Conservation (phyloP, 2,113 vertebrate species). For the Cygnus atratus region DNA sequence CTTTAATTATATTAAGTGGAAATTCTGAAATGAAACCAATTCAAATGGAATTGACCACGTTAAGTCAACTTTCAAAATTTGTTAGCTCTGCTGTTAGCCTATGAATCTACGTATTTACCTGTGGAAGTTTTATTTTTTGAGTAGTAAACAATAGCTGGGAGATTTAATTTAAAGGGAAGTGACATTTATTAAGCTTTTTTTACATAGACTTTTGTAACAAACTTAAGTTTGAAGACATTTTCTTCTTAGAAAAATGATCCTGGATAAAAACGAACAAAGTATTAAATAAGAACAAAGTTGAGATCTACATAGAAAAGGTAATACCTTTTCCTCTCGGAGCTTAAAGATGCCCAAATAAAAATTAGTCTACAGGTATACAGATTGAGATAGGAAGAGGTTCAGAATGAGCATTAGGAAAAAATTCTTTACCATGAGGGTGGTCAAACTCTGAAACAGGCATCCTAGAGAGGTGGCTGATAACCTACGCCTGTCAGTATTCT, state of each 20-base stretch:
- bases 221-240: neutral
- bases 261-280: neutral
- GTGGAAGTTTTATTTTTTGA: neutral
- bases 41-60: neutral
- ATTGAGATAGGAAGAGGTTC: neutral
- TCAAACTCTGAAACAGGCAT: neutral
- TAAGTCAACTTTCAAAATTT: neutral
- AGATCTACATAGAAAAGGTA: neutral
- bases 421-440: neutral
- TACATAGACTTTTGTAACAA: neutral
- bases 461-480: neutral
- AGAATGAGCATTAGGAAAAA: neutral
- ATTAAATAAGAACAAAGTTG: neutral
- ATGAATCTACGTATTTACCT: neutral
- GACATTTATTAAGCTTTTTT: neutral
- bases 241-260: neutral
- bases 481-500: neutral
- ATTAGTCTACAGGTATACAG: neutral
- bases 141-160: neutral
- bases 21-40: neutral
- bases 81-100: neutral
- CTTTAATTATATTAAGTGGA: neutral
- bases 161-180: neutral
- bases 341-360: neutral
- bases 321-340: neutral